Evolutionary conservation across 2,797 vertebrate species (phyloP).

Genomic region (Myioborus miniatus): DNA sequence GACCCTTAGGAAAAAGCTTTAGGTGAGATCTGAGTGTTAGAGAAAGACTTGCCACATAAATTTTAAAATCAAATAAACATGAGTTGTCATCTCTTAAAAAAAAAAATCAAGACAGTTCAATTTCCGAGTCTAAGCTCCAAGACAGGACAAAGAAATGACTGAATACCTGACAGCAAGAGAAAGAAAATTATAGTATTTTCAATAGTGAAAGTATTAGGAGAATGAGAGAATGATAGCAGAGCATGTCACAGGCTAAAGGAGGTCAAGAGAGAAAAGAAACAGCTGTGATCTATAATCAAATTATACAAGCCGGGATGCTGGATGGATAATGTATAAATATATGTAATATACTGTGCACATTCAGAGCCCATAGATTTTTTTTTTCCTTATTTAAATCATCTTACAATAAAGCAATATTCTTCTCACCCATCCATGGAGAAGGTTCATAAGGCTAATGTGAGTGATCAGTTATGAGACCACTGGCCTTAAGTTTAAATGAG

Average conservation of each 20-base stretch:
- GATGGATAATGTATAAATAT: neutral
- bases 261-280: constrained; percentile 15
- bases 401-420: constrained; percentile 1
- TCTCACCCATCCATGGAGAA: neutral
- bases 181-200: neutral
- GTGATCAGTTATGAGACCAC: constrained; percentile 11
- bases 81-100: neutral
- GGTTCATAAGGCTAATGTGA: constrained; percentile 42
- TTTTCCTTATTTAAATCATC: neutral
- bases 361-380: neutral
- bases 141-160: neutral
- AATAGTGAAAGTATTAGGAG: neutral
- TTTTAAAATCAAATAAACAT: neutral
- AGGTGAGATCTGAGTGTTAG: neutral
- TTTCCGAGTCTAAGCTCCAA: neutral
- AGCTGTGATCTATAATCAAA: neutral
- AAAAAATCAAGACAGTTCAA: neutral
- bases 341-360: neutral
- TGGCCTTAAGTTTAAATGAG: constrained; percentile 37
- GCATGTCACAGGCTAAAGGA: neutral
- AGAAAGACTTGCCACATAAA: neutral
- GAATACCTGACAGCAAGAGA: neutral
- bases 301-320: neutral
- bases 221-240: neutral
- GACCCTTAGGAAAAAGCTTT: neutral